Evolutionary conservation across 2,797 vertebrate species (phyloP), one percentile per base, ranked within the genome.

Genomic region (Limnodromus scolopaceus): DNA sequence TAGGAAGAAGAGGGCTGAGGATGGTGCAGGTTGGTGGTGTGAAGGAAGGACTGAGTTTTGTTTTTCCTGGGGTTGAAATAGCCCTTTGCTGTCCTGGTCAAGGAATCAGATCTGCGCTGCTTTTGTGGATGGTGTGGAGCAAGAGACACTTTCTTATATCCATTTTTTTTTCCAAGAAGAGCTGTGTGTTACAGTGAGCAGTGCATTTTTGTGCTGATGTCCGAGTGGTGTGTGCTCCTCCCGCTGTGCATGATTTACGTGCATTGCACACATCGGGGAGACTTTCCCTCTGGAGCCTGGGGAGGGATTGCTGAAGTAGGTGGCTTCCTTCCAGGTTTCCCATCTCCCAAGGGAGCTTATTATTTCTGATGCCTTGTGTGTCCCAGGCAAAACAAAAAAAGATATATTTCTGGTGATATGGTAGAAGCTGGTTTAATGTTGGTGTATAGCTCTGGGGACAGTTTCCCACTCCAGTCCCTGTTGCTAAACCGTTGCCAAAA

Each of bases 311-410:
- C 84, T 89, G 78, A 66, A 89, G 83, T 34, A 76, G 53, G 68
- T 1, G 0, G 58, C 79, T 91, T 94, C 84, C 61, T 87, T 89
- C 55, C 84, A 93, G 77, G 58, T 80, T 92, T 93, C 53, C 30
- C 38, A 91, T 84, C 74, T 93, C 93, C 74, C 88, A 81, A 16
- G 77, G 86, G 86, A 90, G 23, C 94, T 88, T 94, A 63, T 91
- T 93, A 87, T 87, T 96, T 77, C 81, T 91, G 51, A 60, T 89
- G 85, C 30, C 45, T 81, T 17, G 16, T 32, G 39, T 84, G 63
- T 92, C 80, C 82, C 54, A 61, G 69, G 36, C 72, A 76, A 49
- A 84, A 36, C 24, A 92, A 90, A 85, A 74, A 14, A 77, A 14
- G 0, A 39, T 36, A 9, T 60, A 57, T 76, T 69, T 78, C 66